phyloP scores from a whole-genome alignment of 2,113 vertebrate genomes.

The Tyto alba region DNA sequence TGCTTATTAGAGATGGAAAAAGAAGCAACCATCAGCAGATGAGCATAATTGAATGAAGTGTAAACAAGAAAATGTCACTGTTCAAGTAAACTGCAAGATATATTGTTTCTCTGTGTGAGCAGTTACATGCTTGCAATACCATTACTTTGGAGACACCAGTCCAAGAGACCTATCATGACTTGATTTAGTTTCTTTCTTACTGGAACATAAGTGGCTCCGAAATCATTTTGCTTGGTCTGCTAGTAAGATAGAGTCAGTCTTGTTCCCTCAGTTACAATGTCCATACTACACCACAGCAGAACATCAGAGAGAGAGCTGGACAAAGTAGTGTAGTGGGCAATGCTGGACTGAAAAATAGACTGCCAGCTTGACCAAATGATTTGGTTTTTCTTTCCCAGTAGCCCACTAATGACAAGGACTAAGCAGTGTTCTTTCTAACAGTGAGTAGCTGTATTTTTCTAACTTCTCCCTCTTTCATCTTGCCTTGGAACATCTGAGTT shows the following conservation, averaged over 20 bases:
- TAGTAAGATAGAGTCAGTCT: background rate
- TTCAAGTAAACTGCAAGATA: background rate
- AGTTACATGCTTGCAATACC: background rate
- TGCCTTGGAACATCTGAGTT: background rate
- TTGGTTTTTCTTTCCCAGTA: background rate
- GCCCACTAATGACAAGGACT: background rate
- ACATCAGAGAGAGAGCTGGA: background rate
- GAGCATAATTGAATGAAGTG: background rate
- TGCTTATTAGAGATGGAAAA: background rate
- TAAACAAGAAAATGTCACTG: background rate
- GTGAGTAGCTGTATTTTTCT: background rate
- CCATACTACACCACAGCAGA: background rate
- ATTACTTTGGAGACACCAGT: background rate
- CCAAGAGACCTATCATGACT: background rate
- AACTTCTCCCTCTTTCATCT: background rate
- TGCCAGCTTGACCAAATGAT: accelerated
- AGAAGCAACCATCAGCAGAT: background rate
- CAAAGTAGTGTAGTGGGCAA: background rate
- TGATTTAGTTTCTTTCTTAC: background rate
- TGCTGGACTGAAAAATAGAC: background rate
- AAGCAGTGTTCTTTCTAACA: background rate
- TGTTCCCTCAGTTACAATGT: background rate
- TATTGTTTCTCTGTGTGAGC: background rate
- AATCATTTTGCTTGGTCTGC: background rate
- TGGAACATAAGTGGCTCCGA: background rate